Conservation (phyloP, 2,888 invertebrate species). For the Lampropteryx suffumata region DNA sequence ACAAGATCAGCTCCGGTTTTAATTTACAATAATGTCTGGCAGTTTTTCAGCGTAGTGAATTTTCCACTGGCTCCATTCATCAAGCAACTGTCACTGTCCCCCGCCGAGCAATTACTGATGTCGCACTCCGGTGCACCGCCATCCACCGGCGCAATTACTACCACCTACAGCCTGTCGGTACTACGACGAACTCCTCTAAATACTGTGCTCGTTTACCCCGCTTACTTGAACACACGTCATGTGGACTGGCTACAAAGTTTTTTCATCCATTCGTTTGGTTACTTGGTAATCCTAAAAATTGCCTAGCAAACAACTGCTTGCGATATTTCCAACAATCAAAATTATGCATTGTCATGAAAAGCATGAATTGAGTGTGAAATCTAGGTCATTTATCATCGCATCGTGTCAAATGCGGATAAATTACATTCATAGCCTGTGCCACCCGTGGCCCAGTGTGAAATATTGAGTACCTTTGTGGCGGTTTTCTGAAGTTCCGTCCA, state of each 20-base stretch:
- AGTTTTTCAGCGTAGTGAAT: constrained; percentile 62
- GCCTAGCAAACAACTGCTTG: no score
- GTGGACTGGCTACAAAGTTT: constrained; percentile 3
- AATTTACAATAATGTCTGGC: constrained; percentile 67
- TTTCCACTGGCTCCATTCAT: constrained; percentile 70
- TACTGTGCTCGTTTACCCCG: constrained; percentile 19
- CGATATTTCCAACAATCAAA: no score
- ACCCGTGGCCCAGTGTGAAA: constrained; percentile 16
- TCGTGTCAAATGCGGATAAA: constrained; percentile 19
- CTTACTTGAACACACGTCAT: constrained; percentile 26
- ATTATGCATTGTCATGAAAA: constrained; percentile 12
- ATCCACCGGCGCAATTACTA: constrained; percentile 64
- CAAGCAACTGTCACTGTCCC: constrained; percentile 69
- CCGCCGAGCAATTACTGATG: constrained; percentile 75
- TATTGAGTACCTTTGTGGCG: constrained; percentile 20
- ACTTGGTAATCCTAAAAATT: no score
- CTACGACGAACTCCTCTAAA: constrained; percentile 36
- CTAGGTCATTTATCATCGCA: constrained; percentile 15
- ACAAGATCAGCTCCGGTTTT: constrained; percentile 64
- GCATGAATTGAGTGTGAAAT: constrained; percentile 12
- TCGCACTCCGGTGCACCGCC: constrained; percentile 66
- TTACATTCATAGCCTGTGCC: constrained; percentile 9
- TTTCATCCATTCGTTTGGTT: no score
- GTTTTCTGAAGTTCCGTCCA: constrained; percentile 18
- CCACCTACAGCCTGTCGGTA: constrained; percentile 43